These are phyloP conservation scores for Halcyon badia DNA, from an alignment of 2,797 vertebrate species.

Conservation along the genomic window DNA sequence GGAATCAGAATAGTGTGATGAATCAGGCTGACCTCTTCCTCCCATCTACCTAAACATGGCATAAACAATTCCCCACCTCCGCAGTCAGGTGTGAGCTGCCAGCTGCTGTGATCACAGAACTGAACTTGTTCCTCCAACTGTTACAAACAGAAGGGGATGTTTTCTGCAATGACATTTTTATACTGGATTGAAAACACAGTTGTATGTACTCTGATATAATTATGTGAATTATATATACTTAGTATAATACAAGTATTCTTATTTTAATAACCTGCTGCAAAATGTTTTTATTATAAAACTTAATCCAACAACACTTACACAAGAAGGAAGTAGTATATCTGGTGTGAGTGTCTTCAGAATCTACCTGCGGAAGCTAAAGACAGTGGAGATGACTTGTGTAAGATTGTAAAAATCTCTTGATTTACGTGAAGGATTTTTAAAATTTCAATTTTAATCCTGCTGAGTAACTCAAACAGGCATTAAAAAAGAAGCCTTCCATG, in stretches of 20 bases:
- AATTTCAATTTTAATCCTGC: neutral
- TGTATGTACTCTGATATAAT: neutral
- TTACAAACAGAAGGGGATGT: neutral
- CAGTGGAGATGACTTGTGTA: neutral
- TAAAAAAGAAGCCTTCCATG: neutral
- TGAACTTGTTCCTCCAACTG: neutral
- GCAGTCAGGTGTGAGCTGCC: neutral
- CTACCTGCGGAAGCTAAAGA: neutral
- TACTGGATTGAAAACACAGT: neutral
- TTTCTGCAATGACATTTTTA: neutral
- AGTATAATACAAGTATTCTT: neutral
- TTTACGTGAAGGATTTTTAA: neutral
- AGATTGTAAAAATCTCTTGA: neutral
- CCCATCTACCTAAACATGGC: neutral
- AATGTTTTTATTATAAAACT: neutral
- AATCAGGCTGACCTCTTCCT: neutral
- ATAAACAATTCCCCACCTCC: neutral
- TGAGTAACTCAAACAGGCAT: neutral
- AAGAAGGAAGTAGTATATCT: neutral
- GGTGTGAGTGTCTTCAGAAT: neutral
- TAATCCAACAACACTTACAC: neutral
- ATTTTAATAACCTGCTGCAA: neutral
- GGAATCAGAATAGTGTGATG: neutral
- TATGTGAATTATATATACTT: neutral
- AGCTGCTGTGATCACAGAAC: neutral